A percentile compares a stretch with the other conserved stretches of the same genome.
Evolutionary conservation across 2,888 invertebrate genomes (phyloP).

Genomic region (Protophormia terraenovae): DNA sequence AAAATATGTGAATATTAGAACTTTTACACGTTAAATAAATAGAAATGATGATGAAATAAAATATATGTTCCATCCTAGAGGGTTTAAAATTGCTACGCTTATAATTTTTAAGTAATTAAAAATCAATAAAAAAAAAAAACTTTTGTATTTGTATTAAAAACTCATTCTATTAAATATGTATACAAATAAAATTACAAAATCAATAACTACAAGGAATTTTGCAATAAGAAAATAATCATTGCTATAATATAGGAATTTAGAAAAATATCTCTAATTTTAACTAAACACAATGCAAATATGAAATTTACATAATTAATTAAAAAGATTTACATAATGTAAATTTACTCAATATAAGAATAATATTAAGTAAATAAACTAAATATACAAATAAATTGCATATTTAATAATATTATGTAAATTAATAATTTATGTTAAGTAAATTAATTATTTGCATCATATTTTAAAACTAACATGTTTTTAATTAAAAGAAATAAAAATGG

Average conservation of each 20-base stretch:
- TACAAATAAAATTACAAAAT: not conserved
- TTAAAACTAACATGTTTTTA: not conserved
- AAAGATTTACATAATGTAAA: not conserved
- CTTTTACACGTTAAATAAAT: too few species aligned
- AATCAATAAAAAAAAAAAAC: too few species aligned
- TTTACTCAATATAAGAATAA: not conserved
- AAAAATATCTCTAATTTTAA: not conserved
- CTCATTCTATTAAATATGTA: not conserved
- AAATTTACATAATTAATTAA: not conserved
- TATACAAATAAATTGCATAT: not conserved
- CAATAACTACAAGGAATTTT: not conserved
- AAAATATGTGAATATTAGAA: too few species aligned
- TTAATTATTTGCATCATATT: not conserved
- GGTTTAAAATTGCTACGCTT: too few species aligned
- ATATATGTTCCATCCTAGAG: too few species aligned
- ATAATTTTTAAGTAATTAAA: too few species aligned
- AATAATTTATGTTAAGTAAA: slow-evolving; percentile 7
- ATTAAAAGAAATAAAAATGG: not conserved
- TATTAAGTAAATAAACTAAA: not conserved
- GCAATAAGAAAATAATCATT: not conserved
- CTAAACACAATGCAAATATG: not conserved
- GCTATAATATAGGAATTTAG: not conserved
- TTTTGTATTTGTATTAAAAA: not conserved
- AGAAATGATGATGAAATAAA: too few species aligned
- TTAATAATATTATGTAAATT: slow-evolving; percentile 1